These are phyloP conservation scores for Agriopis leucophaearia DNA, from an alignment of 2,888 invertebrate genomes.

Conservation along the genomic window DNA sequence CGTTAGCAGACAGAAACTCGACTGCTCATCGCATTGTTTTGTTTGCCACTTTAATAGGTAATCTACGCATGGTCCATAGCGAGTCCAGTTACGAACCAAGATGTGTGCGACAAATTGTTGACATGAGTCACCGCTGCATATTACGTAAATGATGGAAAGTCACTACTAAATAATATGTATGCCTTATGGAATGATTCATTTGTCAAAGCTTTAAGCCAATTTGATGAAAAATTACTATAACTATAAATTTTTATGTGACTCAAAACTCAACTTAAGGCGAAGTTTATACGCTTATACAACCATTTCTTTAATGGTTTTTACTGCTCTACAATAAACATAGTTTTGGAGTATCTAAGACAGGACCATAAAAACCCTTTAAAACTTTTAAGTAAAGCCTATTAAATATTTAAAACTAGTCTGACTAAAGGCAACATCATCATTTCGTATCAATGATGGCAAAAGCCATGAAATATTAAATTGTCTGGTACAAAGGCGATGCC, in stretches of 20 bases:
- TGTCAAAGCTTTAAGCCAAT: too few species aligned
- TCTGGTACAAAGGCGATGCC: slow-evolving; percentile 51
- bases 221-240: too few species aligned
- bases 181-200: too few species aligned
- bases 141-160: neutral
- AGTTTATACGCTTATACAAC: too few species aligned
- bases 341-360: neutral
- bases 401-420: slow-evolving; percentile 16
- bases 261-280: too few species aligned
- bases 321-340: neutral
- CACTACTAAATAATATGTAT: too few species aligned
- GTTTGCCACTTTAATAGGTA: slow-evolving; percentile 74
- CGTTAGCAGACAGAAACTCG: slow-evolving; percentile 77
- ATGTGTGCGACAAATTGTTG: slow-evolving; percentile 54
- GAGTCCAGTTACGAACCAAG: slow-evolving; percentile 58
- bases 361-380: slow-evolving; percentile 3
- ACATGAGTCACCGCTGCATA: neutral
- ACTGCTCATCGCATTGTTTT: slow-evolving; percentile 74
- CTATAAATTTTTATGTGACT: too few species aligned
- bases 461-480: slow-evolving; percentile 58
- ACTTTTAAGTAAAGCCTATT: slow-evolving; percentile 7
- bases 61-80: slow-evolving; percentile 67
- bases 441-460: neutral
- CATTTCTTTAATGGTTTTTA: too few species aligned
- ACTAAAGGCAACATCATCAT: slow-evolving; percentile 1